phyloP scores from a whole-genome alignment of 2,888 invertebrate species.

The Pheosia gnoma region DNA sequence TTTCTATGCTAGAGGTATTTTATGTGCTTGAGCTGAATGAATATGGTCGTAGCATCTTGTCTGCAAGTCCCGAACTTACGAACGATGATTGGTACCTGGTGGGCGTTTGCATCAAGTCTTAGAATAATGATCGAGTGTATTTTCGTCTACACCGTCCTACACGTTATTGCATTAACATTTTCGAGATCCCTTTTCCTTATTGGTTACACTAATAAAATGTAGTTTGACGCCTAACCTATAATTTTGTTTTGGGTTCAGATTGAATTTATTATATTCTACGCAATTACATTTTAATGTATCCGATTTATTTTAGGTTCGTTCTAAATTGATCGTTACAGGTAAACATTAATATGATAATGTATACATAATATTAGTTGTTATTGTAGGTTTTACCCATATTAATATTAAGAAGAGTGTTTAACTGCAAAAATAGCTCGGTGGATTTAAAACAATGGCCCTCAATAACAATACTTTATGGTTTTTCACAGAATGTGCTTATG shows the following conservation, averaged over 20 bases:
- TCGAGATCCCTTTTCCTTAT: constrained; percentile 26
- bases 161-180: neutral
- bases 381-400: neutral
- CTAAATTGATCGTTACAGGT: constrained; percentile 14
- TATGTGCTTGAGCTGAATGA: too few relatives aligned
- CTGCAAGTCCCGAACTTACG: neutral
- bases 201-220: constrained; percentile 1
- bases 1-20: too few relatives aligned
- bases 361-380: neutral
- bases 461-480: neutral
- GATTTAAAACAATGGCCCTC: neutral
- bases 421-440: neutral
- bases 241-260: constrained; percentile 24
- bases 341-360: constrained; percentile 1
- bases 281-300: constrained; percentile 34
- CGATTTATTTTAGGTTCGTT: constrained; percentile 13
- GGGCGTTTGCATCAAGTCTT: neutral
- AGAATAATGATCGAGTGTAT: neutral
- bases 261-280: constrained; percentile 18
- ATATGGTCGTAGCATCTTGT: neutral
- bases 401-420: neutral
- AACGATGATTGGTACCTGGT: neutral
- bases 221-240: constrained; percentile 21
- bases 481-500: neutral
- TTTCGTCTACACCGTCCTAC: neutral